Evolutionary conservation across 1,140 invertebrate genomes (phyloP).

Genomic region (Aphelinus atriplicis): DNA sequence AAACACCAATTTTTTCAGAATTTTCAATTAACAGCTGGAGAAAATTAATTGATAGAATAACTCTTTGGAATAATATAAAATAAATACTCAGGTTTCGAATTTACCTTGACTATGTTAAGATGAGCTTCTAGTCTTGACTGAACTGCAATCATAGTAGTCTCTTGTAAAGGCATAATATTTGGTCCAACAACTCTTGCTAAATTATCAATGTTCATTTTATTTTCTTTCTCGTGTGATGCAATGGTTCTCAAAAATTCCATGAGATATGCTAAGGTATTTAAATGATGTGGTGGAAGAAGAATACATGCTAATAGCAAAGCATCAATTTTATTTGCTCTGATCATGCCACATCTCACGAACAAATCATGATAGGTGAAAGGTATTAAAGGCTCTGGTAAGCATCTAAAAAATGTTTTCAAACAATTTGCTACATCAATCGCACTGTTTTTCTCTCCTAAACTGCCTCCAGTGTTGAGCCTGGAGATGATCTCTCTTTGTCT

Average conservation of each 20-base stretch:
- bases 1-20: constrained; percentile 75
- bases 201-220: constrained; percentile 85
- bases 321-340: constrained; percentile 61
- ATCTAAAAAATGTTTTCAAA: constrained; percentile 83
- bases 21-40: constrained; percentile 80
- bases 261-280: constrained; percentile 76
- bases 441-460: constrained; percentile 73
- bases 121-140: constrained; percentile 72
- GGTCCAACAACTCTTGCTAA: constrained; percentile 84
- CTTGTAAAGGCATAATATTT: constrained; percentile 81
- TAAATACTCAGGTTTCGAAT: constrained; percentile 19
- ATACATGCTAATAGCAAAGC: constrained; percentile 73
- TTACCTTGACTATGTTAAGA: constrained; percentile 71
- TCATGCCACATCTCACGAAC: constrained; percentile 75
- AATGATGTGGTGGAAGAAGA: constrained; percentile 71
- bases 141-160: constrained; percentile 69
- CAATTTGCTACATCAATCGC: constrained; percentile 84
- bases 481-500: constrained; percentile 83
- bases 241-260: constrained; percentile 75
- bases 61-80: constrained; percentile 23
- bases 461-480: constrained; percentile 73
- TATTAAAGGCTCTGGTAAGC: constrained; percentile 84
- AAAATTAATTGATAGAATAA: constrained; percentile 43
- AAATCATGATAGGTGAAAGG: constrained; percentile 77
- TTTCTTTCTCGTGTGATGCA: constrained; percentile 71